Evolutionary conservation across 2,113 vertebrate species (phyloP).

Genomic region (Hemiprocne comata): DNA sequence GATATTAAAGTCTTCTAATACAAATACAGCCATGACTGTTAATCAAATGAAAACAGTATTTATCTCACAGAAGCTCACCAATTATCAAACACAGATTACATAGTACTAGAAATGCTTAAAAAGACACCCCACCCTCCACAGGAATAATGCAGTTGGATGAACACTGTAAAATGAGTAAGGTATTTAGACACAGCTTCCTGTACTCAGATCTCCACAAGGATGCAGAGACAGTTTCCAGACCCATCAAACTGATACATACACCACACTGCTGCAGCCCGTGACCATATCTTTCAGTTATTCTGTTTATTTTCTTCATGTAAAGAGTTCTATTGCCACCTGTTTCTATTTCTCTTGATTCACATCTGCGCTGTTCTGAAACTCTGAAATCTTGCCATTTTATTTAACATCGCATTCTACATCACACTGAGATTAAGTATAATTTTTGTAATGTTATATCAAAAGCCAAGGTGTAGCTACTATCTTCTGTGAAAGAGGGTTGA

Average conservation of each 20-base stretch:
- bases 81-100: not conserved
- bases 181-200: not conserved
- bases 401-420: not conserved
- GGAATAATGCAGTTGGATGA: not conserved
- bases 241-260: not conserved
- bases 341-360: not conserved
- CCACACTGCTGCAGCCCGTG: not conserved
- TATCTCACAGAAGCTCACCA: not conserved
- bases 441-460: not conserved
- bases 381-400: not conserved
- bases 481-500: not conserved
- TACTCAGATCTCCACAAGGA: not conserved
- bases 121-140: not conserved
- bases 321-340: not conserved
- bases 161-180: not conserved
- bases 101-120: not conserved
- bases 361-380: not conserved
- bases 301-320: not conserved
- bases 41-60: not conserved
- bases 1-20: not conserved
- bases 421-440: not conserved
- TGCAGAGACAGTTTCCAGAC: not conserved
- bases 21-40: not conserved
- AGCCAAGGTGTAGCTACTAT: not conserved
- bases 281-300: not conserved